These are phyloP conservation scores for Aphyosemion australe DNA, from an alignment of 2,113 vertebrate species.

Conservation along the genomic window DNA sequence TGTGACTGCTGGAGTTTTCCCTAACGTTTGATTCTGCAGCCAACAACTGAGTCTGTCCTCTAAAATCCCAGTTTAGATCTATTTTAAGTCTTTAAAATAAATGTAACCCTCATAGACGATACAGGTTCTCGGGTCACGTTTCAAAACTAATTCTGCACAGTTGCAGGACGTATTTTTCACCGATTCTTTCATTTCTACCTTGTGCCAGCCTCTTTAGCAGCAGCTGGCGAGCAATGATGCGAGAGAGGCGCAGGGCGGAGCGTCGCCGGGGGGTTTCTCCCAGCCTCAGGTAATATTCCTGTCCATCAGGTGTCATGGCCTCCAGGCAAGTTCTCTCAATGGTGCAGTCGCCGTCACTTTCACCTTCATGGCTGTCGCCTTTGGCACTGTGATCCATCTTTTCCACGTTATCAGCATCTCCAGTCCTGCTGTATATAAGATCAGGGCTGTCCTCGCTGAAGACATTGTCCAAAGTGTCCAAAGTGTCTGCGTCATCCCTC, in stretches of 20 bases:
- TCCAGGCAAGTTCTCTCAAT: slow-evolving; percentile 60
- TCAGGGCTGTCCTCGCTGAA: slow-evolving; percentile 12
- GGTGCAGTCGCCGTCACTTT: slow-evolving; percentile 43
- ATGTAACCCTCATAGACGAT: too few relatives aligned
- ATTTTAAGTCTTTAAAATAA: too few relatives aligned
- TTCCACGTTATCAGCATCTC: slow-evolving; percentile 3
- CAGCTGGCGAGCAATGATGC: slow-evolving; percentile 75
- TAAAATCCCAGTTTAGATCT: too few relatives aligned
- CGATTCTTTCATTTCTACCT: slow-evolving; percentile 62
- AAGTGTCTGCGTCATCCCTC: background rate
- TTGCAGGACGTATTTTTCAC: background rate
- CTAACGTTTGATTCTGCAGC: too few relatives aligned
- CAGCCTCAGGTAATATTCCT: slow-evolving; percentile 76
- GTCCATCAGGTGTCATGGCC: slow-evolving; percentile 69
- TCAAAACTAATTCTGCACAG: too few relatives aligned
- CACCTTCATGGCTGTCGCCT: background rate
- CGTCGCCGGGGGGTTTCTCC: slow-evolving; percentile 62
- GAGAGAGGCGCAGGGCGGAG: slow-evolving; percentile 76
- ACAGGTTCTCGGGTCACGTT: too few relatives aligned
- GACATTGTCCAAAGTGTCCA: slow-evolving; percentile 15
- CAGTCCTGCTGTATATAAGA: background rate
- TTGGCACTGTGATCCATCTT: background rate
- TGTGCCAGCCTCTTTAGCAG: slow-evolving; percentile 69
- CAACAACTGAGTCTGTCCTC: too few relatives aligned
- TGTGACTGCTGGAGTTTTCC: too few relatives aligned